These are phyloP conservation scores for Dolomedes plantarius DNA, from an alignment of 2,888 invertebrate genomes.

Conservation along the genomic window DNA sequence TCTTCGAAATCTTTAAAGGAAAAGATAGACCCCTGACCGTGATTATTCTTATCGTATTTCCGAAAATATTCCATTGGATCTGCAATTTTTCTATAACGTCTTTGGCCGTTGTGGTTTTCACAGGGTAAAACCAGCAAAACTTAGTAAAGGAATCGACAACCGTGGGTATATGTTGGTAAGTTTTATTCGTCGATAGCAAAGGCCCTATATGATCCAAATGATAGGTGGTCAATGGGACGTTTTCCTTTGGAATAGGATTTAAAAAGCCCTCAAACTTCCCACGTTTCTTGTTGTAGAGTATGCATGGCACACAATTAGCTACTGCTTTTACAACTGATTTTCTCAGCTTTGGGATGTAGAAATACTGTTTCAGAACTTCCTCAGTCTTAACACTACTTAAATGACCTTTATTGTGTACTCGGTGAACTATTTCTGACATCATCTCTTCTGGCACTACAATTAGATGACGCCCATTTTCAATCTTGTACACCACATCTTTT, in stretches of 20 bases:
- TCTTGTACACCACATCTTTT: no score
- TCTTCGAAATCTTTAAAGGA: background rate
- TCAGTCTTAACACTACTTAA: conserved; percentile 12
- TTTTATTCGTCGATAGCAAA: conserved; percentile 28
- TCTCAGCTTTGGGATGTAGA: background rate
- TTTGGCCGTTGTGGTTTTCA: background rate
- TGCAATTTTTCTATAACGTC: background rate
- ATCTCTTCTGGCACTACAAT: no score
- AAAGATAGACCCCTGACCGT: conserved; percentile 5
- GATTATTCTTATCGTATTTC: conserved; percentile 12
- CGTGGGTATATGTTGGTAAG: conserved; percentile 14
- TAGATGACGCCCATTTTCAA: no score
- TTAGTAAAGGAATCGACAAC: background rate
- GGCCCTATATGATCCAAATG: conserved; percentile 17
- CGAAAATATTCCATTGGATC: conserved; percentile 7
- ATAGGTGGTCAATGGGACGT: conserved; percentile 8
- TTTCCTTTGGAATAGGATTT: conserved; percentile 11
- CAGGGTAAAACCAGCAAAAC: conserved; percentile 7
- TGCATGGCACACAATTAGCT: conserved; percentile 13
- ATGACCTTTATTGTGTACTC: background rate
- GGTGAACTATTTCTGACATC: no score
- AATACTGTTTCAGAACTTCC: no score
- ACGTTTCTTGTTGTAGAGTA: background rate
- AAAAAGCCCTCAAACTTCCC: background rate
- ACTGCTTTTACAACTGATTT: background rate